Evolutionary conservation across 2,113 vertebrate species (phyloP).

Genomic region (Pantherophis guttatus): DNA sequence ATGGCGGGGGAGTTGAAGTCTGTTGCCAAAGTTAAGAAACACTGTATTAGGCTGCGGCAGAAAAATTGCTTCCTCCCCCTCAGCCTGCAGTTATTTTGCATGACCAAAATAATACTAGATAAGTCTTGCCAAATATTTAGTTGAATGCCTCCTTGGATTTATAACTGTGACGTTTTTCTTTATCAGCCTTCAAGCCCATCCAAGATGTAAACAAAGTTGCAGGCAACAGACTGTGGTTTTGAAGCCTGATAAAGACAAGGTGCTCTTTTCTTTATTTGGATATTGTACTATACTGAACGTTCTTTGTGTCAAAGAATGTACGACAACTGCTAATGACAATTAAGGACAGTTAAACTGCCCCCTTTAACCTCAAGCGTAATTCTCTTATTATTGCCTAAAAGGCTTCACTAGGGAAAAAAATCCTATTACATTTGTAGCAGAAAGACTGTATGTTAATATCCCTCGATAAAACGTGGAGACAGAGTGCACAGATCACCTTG

Average conservation of each 20-base stretch:
- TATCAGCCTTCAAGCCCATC: neutral
- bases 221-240: neutral
- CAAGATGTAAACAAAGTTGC: neutral
- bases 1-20: neutral
- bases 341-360: neutral
- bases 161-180: neutral
- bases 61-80: neutral
- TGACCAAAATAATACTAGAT: neutral
- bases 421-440: neutral
- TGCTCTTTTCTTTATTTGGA: neutral
- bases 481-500: neutral
- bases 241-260: neutral
- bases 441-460: neutral
- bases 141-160: neutral
- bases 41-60: neutral
- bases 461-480: neutral
- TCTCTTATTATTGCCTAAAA: neutral
- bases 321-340: neutral
- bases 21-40: neutral
- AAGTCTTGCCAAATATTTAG: neutral
- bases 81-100: neutral
- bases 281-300: neutral
- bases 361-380: neutral
- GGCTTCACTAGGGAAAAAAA: neutral
- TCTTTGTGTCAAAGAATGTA: neutral